phyloP scores from a whole-genome alignment of 2,113 vertebrate species.

The human (Homo sapiens) region GRCh38 chr7:25260501-25261000 shows the following conservation, averaged over 20 bases:
- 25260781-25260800: constrained; percentile 33
- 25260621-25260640: constrained; percentile 44
- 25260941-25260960: neutral
- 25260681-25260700: neutral
- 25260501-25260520: neutral
- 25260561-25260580: neutral
- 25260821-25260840: neutral
- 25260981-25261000: constrained; percentile 8
- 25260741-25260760: constrained; percentile 36
- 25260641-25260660: constrained; percentile 14
- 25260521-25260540: neutral
- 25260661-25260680: neutral
- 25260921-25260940: neutral
- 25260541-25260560: neutral
- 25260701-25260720: constrained; percentile 50
- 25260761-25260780: constrained; percentile 53
- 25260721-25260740: constrained; percentile 54
- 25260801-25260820: constrained; percentile 31
- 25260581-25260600: neutral
- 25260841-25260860: neutral
- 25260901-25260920: constrained; percentile 21
- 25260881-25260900: neutral
- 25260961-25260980: neutral
- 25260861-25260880: neutral
- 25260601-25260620: neutral